Evolutionary conservation across 1,140 invertebrate species (phyloP), one percentile per base, ranked within the genome.

Genomic region (Drosophila triauraria): DNA sequence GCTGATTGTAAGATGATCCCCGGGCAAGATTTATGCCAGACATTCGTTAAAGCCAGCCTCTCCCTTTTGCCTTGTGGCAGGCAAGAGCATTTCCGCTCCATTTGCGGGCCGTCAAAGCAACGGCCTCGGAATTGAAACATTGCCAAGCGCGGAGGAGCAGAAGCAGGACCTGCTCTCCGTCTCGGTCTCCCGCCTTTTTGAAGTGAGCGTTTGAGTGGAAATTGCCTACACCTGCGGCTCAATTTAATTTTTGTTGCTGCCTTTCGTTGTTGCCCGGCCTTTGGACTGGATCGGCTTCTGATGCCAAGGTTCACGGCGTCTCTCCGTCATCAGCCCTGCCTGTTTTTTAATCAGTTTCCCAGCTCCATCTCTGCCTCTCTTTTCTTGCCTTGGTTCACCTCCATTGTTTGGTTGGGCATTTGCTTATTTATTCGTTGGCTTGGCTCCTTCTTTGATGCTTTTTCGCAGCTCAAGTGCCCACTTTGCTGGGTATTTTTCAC

Each of bases 221-320:
- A 90, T 90, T 90, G 85, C 85, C 85, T 90, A 85, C 85, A 90
- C 85, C 85, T 90, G 85, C 85, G 85, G 85, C 85, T 90, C 85
- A 90, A 90, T 90, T 90, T 90, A 81, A 90, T 90, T 90, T 90
- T 76, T 83, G 80, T 86, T 80, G 75, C 63, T 70, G 64, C 44
- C 63, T 67, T 17, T 42, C 75, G 61, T 79, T 75, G 67, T 75
- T 78, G 64, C 78, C 61, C 62, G 43, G 62, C 67, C 58, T 15
- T 51, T 53, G 58, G 38, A 46, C 47, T 62, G 65, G 44, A 27
- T 69, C 50, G 64, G 35, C 43, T 48, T 70, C 65, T 70, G 51
- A 71, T 71, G 69, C 69, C 53, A 59, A 20, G 65, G 69, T 27
- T 72, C 69, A 59, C 43, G 23, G 63, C 58, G 58, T 75, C 43